These are phyloP conservation scores for Leptatherina wallacei DNA, from an alignment of 2,797 vertebrate species.

Conservation along the genomic window DNA sequence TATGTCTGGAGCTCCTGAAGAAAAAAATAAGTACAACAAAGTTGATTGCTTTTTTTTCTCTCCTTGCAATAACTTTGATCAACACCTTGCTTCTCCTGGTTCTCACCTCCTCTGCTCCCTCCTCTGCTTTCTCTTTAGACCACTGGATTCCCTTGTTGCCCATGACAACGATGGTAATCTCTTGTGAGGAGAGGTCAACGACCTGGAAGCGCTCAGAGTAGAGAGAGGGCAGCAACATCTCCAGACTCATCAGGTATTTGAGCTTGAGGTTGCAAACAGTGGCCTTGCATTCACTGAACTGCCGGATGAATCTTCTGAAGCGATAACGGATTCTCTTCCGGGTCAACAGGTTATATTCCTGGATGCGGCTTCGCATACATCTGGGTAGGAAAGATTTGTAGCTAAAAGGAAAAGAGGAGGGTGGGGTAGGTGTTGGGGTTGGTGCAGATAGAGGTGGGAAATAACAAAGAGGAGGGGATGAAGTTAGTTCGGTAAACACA, in stretches of 20 bases:
- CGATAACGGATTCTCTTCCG: constrained; percentile 95
- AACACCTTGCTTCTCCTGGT: not conserved
- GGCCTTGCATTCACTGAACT: constrained; percentile 92
- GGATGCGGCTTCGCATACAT: constrained; percentile 89
- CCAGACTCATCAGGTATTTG: constrained; percentile 96
- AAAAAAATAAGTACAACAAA: not conserved
- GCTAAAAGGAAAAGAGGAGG: constrained; percentile 71
- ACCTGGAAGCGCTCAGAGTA: constrained; percentile 92
- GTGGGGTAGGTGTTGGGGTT: not conserved
- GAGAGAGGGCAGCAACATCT: constrained; percentile 91
- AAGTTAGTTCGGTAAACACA: not conserved
- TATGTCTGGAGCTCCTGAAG: constrained; percentile 90
- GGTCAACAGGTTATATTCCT: constrained; percentile 94
- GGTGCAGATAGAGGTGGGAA: not conserved
- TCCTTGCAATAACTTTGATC: not conserved
- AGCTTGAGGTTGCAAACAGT: constrained; percentile 92
- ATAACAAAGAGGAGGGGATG: not conserved
- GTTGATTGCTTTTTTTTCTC: constrained; percentile 7
- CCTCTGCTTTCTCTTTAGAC: constrained; percentile 83
- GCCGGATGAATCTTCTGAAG: constrained; percentile 93
- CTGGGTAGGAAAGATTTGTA: constrained; percentile 95
- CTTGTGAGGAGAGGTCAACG: constrained; percentile 82
- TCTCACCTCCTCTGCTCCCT: constrained; percentile 85
- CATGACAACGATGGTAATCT: constrained; percentile 89
- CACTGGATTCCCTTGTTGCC: constrained; percentile 94